Percentiles rank a stretch among this genome's conserved stretches.
Evolutionary conservation across 2,797 vertebrate species (phyloP).

Genomic region (Darevskia nairensis): DNA sequence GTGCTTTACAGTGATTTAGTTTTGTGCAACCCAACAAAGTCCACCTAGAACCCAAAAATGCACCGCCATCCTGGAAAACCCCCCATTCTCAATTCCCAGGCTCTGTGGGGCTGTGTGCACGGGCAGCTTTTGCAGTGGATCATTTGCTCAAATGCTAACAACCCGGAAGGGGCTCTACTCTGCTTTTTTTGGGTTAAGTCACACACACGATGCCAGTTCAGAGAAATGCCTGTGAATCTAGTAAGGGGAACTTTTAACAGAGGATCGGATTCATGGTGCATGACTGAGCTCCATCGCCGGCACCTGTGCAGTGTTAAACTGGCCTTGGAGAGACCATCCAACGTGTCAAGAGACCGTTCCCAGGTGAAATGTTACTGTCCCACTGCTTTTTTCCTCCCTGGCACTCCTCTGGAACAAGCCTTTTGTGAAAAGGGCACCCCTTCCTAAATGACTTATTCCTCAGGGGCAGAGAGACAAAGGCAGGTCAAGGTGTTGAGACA

Average conservation of each 20-base stretch:
- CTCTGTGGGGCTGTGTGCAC: neutral
- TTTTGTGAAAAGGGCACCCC: neutral
- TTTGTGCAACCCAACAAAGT: conserved; percentile 16
- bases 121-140: neutral
- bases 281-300: neutral
- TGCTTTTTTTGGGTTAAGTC: neutral
- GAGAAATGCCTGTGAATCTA: neutral
- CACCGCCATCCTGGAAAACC: neutral
- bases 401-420: too few relatives aligned
- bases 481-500: neutral
- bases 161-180: neutral
- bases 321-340: neutral
- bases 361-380: neutral
- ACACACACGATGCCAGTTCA: neutral
- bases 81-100: neutral
- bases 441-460: neutral
- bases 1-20: conserved; percentile 28
- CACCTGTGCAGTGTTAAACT: neutral
- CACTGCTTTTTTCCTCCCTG: neutral
- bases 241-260: neutral
- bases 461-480: neutral
- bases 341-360: neutral
- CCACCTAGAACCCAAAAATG: neutral
- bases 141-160: neutral
- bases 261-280: neutral